These are phyloP conservation scores for Catagonus wagneri DNA, from an alignment of 2,113 vertebrate species.

Conservation along the genomic window DNA sequence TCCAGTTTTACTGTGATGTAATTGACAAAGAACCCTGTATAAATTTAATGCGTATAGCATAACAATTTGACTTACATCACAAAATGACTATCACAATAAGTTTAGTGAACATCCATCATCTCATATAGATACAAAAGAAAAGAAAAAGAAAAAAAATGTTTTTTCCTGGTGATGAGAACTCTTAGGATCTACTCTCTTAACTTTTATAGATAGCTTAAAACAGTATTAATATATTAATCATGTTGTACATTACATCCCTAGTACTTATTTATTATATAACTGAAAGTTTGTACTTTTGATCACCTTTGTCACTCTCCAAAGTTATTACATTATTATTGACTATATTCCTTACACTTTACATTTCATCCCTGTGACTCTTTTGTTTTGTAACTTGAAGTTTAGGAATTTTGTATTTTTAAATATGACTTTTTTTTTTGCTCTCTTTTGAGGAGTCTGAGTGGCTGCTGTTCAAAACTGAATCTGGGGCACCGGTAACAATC, in stretches of 20 bases:
- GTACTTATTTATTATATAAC: background rate
- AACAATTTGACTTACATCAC: background rate
- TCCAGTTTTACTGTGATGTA: background rate
- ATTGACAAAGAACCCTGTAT: background rate
- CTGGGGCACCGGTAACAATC: constrained; percentile 8
- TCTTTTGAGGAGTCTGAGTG: background rate
- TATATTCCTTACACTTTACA: background rate
- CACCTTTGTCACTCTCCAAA: background rate
- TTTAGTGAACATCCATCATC: background rate
- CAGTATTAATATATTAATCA: background rate
- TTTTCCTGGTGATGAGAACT: background rate
- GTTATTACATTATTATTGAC: background rate
- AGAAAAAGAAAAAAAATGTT: background rate
- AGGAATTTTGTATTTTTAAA: constrained; percentile 43
- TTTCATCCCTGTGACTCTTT: background rate
- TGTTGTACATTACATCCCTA: background rate
- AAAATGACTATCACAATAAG: background rate
- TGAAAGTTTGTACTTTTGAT: background rate
- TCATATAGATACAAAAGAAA: background rate
- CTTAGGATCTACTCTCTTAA: background rate
- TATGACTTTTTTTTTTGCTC: constrained; percentile 48
- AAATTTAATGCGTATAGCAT: background rate
- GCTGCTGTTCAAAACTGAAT: constrained; percentile 69
- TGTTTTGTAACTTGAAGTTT: background rate
- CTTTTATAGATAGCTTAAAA: background rate